Evolutionary conservation across 2,888 invertebrate species (phyloP), one percentile per base, ranked within the genome.

Genomic region (Chymomyza caudatula): DNA sequence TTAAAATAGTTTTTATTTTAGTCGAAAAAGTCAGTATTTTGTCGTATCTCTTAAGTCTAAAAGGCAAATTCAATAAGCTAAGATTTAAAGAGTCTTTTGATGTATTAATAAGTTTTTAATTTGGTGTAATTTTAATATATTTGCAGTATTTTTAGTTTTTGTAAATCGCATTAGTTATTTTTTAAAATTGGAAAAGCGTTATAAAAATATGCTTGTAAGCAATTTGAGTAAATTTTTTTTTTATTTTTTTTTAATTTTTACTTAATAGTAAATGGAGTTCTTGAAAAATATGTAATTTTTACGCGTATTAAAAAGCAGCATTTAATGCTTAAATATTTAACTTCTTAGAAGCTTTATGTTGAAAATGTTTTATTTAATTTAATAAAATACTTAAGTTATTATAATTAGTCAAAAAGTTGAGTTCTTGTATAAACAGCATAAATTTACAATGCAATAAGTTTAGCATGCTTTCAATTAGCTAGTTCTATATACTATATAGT

Each of bases 11-110:
- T 63, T 29, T 23, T 44, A 62, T 57, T 56, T 23, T 53, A 37
- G 22, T 53, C 13, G 17, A 52, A 53, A 61, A 23, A 25, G 47
- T 25, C 23, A 20, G 47, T 67, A 47, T 52, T 15, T 54, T n/a
- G n/a, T n/a, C n/a, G 22, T 44, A 42, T 51, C 65, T 71, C 76
- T 81, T 83, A 71, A 42, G 44, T 65, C 85, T 87, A 85, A 69
- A 85, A 85, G 85, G 85, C 87, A 87, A 81, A 79, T 83, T 74
- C 83, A 82, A 84, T 85, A 82, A 84, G 83, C 82, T 83, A 86
- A 81, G 68, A 84, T 63, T 78, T 77, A 75, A 68, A 82, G 78
- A 83, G 82, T 86, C 82, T 86, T 78, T 74, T 69, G 69, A 71
- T 76, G 66, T 66, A 64, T 2, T 58, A 65, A 63, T 73, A 72